Percentiles rank a stretch among this genome's conserved stretches.
Conservation (phyloP, 2,888 invertebrate genomes). For the Eristalis pertinax region DNA sequence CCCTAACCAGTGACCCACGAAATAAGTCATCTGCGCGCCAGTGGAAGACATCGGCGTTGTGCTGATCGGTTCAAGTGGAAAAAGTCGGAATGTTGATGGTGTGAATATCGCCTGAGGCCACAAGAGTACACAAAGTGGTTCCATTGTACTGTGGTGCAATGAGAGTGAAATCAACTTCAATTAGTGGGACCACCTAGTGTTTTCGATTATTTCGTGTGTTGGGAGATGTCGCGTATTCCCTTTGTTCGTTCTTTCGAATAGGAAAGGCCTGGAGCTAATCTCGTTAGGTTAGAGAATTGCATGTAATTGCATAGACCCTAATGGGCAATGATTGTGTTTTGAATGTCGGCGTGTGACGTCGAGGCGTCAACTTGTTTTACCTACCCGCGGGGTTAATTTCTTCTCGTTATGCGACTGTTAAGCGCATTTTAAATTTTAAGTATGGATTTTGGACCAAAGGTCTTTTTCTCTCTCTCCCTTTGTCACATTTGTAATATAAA, state of each 20-base stretch:
- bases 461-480: too few species aligned
- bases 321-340: conserved; percentile 45
- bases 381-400: not conserved
- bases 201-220: conserved; percentile 39
- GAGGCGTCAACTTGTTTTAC: conserved; percentile 15
- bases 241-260: conserved; percentile 14
- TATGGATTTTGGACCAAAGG: too few species aligned
- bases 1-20: conserved; percentile 51
- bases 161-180: conserved; percentile 43
- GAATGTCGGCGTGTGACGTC: conserved; percentile 37
- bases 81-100: conserved; percentile 41
- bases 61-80: conserved; percentile 63
- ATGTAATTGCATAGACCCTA: conserved; percentile 51
- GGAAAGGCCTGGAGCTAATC: conserved; percentile 43
- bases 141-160: conserved; percentile 36
- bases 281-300: conserved; percentile 47
- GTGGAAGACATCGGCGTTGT: conserved; percentile 9
- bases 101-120: conserved; percentile 69
- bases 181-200: conserved; percentile 40
- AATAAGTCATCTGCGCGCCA: conserved; percentile 27
- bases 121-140: conserved; percentile 65
- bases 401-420: not conserved
- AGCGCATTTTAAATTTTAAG: too few species aligned
- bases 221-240: conserved; percentile 14
- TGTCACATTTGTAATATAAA: too few species aligned